Evolutionary conservation across 2,113 vertebrate genomes (phyloP).

Genomic region (Notarius quadriscutis): DNA sequence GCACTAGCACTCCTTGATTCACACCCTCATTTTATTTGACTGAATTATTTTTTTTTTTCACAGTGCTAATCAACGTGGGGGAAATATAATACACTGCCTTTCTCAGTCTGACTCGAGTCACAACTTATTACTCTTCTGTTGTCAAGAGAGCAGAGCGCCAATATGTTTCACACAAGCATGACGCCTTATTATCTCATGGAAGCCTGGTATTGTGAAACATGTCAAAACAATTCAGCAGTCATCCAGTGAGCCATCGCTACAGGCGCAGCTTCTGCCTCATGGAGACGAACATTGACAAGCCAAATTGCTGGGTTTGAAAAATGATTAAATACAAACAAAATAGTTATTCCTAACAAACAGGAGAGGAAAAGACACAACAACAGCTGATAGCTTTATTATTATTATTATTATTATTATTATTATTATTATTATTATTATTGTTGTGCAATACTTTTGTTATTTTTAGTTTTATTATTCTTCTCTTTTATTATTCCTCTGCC

Average conservation of each 20-base stretch:
- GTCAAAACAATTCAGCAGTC: constrained; percentile 48
- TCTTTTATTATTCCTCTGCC: too few species aligned
- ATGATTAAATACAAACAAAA: constrained; percentile 9
- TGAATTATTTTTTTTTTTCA: background rate
- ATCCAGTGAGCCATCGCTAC: constrained; percentile 16
- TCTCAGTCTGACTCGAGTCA: constrained; percentile 31
- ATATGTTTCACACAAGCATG: constrained; percentile 36
- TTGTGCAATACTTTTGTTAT: background rate
- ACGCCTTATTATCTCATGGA: constrained; percentile 37
- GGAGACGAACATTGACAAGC: background rate
- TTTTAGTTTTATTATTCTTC: constrained; percentile 63
- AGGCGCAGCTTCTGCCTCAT: constrained; percentile 11
- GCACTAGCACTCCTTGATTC: constrained; percentile 27
- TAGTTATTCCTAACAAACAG: constrained; percentile 1
- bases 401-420: background rate
- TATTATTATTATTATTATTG: constrained; percentile 10
- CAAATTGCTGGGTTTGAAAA: constrained; percentile 26
- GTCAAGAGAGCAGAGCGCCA: constrained; percentile 35
- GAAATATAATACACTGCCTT: constrained; percentile 36
- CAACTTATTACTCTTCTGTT: constrained; percentile 43
- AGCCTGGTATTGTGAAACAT: constrained; percentile 40
- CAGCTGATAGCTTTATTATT: background rate
- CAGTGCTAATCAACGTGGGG: constrained; percentile 36
- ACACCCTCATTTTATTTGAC: constrained; percentile 3
- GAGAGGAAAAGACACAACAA: background rate